Evolutionary conservation across 2,888 invertebrate genomes (phyloP).

Genomic region (Dermolepida albohirtum): DNA sequence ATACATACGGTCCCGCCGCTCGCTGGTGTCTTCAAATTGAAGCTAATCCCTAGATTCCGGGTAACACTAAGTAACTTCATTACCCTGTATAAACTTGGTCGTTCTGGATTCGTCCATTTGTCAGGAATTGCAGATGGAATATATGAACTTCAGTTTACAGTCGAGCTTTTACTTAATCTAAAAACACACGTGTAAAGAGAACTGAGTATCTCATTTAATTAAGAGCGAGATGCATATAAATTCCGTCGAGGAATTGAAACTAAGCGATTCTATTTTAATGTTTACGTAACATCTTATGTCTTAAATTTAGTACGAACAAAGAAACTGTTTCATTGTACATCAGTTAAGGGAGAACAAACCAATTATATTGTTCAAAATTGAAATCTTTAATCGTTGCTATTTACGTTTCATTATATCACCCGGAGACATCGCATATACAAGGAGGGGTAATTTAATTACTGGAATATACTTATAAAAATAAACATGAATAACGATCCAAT

Average conservation of each 20-base stretch:
- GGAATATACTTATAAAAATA: too few relatives aligned
- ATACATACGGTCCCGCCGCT: slow-evolving; percentile 28
- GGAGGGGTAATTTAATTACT: too few relatives aligned
- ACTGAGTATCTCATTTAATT: slow-evolving; percentile 29
- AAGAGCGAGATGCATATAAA: neutral
- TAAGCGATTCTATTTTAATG: slow-evolving; percentile 14
- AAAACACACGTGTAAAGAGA: slow-evolving; percentile 9
- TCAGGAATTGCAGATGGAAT: slow-evolving; percentile 13
- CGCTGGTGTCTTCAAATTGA: slow-evolving; percentile 44
- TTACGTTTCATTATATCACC: too few relatives aligned
- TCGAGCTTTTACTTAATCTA: slow-evolving; percentile 15
- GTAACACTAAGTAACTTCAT: slow-evolving; percentile 28
- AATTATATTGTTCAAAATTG: too few relatives aligned
- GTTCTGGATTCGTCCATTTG: slow-evolving; percentile 38
- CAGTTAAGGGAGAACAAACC: too few relatives aligned
- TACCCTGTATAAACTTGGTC: slow-evolving; percentile 31
- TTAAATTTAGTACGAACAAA: too few relatives aligned
- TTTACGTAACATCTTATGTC: neutral
- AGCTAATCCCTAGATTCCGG: slow-evolving; percentile 24
- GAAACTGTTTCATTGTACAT: too few relatives aligned
- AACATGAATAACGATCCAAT: too few relatives aligned
- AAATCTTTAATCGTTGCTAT: too few relatives aligned
- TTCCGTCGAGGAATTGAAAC: slow-evolving; percentile 13
- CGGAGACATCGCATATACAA: too few relatives aligned
- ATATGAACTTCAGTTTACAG: slow-evolving; percentile 6